These are phyloP conservation scores for Eledona agricola DNA, from an alignment of 2,888 invertebrate species.

Conservation along the genomic window DNA sequence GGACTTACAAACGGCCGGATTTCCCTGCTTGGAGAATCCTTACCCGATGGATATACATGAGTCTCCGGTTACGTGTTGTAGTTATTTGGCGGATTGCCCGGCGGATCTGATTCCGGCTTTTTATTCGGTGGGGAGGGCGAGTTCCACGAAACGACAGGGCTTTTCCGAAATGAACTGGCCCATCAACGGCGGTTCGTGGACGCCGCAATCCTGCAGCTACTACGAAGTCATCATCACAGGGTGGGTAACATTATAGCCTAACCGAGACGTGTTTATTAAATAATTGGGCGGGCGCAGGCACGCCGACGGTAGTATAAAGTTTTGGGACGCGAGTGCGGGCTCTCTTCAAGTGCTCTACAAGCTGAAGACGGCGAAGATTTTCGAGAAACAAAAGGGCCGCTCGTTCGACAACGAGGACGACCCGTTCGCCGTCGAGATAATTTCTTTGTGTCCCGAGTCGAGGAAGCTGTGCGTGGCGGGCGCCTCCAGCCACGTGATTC, in stretches of 20 bases:
- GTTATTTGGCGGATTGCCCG: conserved; percentile 97
- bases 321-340: conserved; percentile 98
- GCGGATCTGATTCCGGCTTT: conserved; percentile 97
- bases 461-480: conserved; percentile 89
- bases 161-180: conserved; percentile 97
- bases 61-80: conserved; percentile 96
- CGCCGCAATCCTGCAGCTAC: conserved; percentile 94
- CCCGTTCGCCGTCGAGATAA: conserved; percentile 89
- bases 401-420: conserved; percentile 80
- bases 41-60: conserved; percentile 99
- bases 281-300: conserved; percentile 73
- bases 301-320: conserved; percentile 97
- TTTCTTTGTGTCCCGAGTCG: conserved; percentile 94
- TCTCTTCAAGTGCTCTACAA: conserved; percentile 97
- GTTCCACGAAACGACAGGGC: conserved; percentile 77
- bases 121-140: conserved; percentile 89
- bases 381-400: conserved; percentile 76
- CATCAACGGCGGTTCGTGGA: conserved; percentile 95
- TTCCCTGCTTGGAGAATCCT: conserved; percentile 99
- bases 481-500: conserved; percentile 90
- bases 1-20: conserved; percentile 93
- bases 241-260: conserved; percentile 63
- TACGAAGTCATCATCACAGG: conserved; percentile 99
- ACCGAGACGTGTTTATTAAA: background rate
- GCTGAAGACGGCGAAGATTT: conserved; percentile 94